These are phyloP conservation scores for Hyperoplus lanceolatus DNA, from an alignment of 2,797 vertebrate species.

Conservation along the genomic window DNA sequence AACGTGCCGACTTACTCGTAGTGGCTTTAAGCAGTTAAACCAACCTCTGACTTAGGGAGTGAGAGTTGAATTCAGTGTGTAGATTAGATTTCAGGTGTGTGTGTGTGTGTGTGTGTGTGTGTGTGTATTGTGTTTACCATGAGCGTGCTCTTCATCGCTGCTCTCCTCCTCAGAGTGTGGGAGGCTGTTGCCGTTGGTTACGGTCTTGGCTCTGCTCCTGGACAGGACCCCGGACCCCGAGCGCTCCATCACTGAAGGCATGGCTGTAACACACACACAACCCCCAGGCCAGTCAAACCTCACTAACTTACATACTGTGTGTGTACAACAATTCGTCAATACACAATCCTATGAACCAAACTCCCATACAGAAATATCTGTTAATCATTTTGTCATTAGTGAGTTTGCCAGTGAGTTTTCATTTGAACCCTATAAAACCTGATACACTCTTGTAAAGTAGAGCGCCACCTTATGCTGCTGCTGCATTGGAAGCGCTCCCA, in stretches of 20 bases:
- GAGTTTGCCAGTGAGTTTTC: slow-evolving; percentile 14
- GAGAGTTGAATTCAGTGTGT: neutral
- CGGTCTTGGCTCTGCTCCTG: slow-evolving; percentile 92
- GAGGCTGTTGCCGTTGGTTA: slow-evolving; percentile 89
- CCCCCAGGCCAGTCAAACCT: neutral
- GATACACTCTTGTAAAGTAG: slow-evolving; percentile 23
- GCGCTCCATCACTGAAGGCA: slow-evolving; percentile 95
- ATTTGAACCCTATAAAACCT: slow-evolving; percentile 35
- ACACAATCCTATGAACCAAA: neutral
- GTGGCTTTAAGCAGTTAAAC: neutral
- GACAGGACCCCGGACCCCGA: slow-evolving; percentile 92
- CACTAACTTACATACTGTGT: neutral
- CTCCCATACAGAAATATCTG: slow-evolving; percentile 7
- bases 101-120: slow-evolving; percentile 18
- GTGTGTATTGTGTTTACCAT: slow-evolving; percentile 80
- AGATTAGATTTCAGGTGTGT: neutral
- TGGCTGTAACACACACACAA: slow-evolving; percentile 72
- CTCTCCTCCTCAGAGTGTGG: slow-evolving; percentile 92
- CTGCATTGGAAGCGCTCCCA: slow-evolving; percentile 19
- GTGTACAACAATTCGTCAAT: too few relatives aligned
- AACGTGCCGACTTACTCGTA: too few relatives aligned
- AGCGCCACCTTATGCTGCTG: slow-evolving; percentile 23
- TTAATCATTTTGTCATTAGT: neutral
- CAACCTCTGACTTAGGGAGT: neutral
- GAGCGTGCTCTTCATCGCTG: slow-evolving; percentile 93